Evolutionary conservation across 2,888 invertebrate species (phyloP).

Genomic region (Baronia brevicornis): DNA sequence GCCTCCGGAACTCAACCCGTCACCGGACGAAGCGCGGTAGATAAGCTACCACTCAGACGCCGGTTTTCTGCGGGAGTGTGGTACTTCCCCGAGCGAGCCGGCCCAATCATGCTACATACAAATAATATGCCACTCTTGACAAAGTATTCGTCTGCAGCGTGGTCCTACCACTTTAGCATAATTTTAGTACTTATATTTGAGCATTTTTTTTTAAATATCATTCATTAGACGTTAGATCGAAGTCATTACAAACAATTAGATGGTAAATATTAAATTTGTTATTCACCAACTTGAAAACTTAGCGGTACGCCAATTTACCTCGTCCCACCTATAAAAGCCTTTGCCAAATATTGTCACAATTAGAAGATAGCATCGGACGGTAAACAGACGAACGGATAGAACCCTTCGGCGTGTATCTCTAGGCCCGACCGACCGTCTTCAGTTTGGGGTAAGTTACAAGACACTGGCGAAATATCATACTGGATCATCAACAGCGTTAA

Average conservation of each 20-base stretch:
- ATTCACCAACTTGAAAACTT: constrained; percentile 44
- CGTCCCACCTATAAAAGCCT: constrained; percentile 49
- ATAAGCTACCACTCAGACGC: too few relatives aligned
- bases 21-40: too few relatives aligned
- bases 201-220: too few relatives aligned
- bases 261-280: constrained; percentile 34
- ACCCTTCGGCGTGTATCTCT: constrained; percentile 62
- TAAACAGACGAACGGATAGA: constrained; percentile 56
- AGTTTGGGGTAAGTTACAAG: constrained; percentile 28
- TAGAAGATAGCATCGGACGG: constrained; percentile 68
- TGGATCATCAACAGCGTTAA: constrained; percentile 3
- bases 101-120: too few relatives aligned
- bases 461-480: constrained; percentile 21
- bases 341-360: constrained; percentile 73
- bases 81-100: too few relatives aligned
- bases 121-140: too few relatives aligned
- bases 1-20: too few relatives aligned
- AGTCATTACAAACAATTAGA: constrained; percentile 23
- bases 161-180: too few relatives aligned
- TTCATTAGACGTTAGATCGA: too few relatives aligned
- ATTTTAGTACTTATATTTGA: too few relatives aligned
- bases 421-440: constrained; percentile 41
- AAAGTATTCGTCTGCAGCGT: too few relatives aligned
- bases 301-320: constrained; percentile 38
- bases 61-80: too few relatives aligned